phyloP scores from a whole-genome alignment of 2,797 vertebrate genomes.

The Thripadectes ignobilis region DNA sequence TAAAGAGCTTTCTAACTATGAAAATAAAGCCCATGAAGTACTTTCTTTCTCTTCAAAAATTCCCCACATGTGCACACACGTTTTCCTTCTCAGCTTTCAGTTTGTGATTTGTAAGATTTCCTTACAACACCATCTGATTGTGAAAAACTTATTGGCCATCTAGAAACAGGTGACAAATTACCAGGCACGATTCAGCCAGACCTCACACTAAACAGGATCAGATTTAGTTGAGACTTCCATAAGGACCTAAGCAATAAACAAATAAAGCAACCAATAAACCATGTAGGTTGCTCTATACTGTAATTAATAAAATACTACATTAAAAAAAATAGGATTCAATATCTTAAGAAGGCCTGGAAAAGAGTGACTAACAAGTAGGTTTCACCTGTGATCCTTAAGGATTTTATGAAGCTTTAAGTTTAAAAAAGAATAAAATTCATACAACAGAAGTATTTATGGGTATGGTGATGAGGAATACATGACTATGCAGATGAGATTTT shows the following conservation, averaged over 20 bases:
- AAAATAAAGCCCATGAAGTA: not conserved
- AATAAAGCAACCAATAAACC: not conserved
- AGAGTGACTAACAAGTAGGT: not conserved
- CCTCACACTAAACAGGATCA: not conserved
- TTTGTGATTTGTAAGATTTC: not conserved
- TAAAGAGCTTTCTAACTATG: not conserved
- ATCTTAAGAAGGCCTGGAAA: not conserved
- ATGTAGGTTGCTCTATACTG: not conserved
- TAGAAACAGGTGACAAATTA: not conserved
- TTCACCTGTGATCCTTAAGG: not conserved
- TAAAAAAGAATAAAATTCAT: not conserved
- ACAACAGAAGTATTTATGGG: not conserved
- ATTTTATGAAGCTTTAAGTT: not conserved
- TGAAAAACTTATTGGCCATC: not conserved
- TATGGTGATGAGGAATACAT: not conserved
- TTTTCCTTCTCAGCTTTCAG: not conserved
- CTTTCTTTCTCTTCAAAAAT: not conserved
- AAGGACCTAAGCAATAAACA: not conserved
- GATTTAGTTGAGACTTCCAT: not conserved
- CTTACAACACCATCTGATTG: not conserved
- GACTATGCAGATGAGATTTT: not conserved
- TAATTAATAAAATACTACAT: not conserved
- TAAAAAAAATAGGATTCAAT: not conserved
- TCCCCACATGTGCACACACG: fast-evolving
- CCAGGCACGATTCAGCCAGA: not conserved